A percentile compares a stretch with the other conserved stretches of the same genome.
phyloP scores from a whole-genome alignment of 2,888 invertebrate species.

The Philopedon plagiatum region DNA sequence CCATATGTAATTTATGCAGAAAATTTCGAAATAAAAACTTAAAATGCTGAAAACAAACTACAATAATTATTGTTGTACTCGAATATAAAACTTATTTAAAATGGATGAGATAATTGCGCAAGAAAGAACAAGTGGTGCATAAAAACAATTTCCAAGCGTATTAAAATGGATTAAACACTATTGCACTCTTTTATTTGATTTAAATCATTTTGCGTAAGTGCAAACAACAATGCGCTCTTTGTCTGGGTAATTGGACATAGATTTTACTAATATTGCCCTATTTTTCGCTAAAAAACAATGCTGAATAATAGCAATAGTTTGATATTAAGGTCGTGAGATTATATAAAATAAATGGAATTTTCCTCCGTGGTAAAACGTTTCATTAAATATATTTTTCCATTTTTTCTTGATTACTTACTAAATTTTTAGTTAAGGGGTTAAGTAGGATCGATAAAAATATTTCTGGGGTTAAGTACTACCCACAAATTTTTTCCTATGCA shows the following conservation, averaged over 20 bases:
- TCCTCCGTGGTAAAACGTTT: no score
- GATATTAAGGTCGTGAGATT: background rate
- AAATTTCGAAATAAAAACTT: background rate
- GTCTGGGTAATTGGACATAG: conserved; percentile 25
- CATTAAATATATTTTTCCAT: no score
- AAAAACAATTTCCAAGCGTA: conserved; percentile 27
- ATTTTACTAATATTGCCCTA: conserved; percentile 9
- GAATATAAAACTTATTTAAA: conserved; percentile 13
- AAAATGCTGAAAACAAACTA: background rate
- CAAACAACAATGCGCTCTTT: conserved; percentile 22
- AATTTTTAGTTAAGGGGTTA: no score
- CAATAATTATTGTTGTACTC: background rate
- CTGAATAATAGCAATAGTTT: background rate
- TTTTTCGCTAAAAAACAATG: background rate
- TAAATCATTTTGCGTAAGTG: conserved; percentile 36
- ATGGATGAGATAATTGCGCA: conserved; percentile 23
- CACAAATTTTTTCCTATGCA: no score
- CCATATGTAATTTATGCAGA: background rate
- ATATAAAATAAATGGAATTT: background rate
- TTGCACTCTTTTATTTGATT: conserved; percentile 31
- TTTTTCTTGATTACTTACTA: no score
- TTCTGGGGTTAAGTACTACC: no score
- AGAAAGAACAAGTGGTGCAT: conserved; percentile 28
- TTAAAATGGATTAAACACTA: conserved; percentile 19
- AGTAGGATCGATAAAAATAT: no score